Percentiles rank a stretch among this genome's conserved stretches.
phyloP scores from a whole-genome alignment of 1,140 invertebrate species.

The Bombus waltoni region DNA sequence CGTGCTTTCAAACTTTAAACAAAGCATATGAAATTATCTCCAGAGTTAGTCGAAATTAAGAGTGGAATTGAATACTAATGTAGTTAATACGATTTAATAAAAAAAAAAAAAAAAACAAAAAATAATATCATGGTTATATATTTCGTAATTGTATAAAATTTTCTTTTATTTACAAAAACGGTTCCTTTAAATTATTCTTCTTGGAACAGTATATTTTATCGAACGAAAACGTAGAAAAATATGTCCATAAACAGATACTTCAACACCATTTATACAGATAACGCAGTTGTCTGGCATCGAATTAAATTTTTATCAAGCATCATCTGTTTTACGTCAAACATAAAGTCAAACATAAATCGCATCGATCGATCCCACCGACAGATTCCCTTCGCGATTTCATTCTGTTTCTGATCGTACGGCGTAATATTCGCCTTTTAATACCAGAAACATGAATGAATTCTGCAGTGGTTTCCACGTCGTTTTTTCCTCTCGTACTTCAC shows the following conservation, averaged over 20 bases:
- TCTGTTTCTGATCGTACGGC: neutral
- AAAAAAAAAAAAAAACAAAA: too few species aligned
- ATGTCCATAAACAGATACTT: too few species aligned
- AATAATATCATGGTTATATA: neutral
- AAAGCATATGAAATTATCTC: neutral
- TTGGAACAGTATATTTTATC: neutral
- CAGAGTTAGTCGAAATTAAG: neutral
- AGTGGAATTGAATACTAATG: too few species aligned
- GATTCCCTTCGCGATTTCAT: neutral
- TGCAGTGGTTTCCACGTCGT: neutral
- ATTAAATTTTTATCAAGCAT: neutral
- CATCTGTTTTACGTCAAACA: neutral
- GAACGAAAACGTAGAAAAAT: neutral
- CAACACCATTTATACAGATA: neutral
- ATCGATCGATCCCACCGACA: neutral
- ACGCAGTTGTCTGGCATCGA: neutral
- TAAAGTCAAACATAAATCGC: neutral
- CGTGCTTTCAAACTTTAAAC: neutral
- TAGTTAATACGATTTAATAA: neutral
- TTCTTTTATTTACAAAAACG: neutral
- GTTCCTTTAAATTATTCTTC: neutral
- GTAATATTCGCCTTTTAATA: slow-evolving; percentile 11
- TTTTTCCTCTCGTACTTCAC: neutral
- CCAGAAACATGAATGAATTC: slow-evolving; percentile 6
- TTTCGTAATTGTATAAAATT: too few species aligned